Evolutionary conservation across 2,888 invertebrate genomes (phyloP).

Genomic region (Abscondita cerata): DNA sequence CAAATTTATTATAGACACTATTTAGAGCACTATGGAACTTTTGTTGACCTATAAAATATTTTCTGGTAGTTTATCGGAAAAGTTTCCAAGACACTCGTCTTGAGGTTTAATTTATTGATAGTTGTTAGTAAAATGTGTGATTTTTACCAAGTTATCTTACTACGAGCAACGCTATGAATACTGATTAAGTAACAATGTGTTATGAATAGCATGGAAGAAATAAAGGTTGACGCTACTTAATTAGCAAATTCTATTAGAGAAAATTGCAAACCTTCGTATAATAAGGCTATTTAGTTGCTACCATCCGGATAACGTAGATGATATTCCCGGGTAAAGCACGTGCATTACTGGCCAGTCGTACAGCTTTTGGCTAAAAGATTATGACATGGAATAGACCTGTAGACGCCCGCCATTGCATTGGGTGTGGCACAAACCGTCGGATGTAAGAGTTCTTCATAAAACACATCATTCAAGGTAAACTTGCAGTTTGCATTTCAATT

Average conservation of each 20-base stretch:
- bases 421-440: slow-evolving; percentile 41
- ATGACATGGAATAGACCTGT: slow-evolving; percentile 40
- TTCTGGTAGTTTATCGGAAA: background rate
- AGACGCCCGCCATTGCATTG: slow-evolving; percentile 42
- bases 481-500: slow-evolving; percentile 20
- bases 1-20: slow-evolving; percentile 18
- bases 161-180: too few species aligned
- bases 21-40: slow-evolving; percentile 6
- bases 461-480: slow-evolving; percentile 13
- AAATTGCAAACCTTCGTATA: slow-evolving; percentile 35
- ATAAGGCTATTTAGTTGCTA: slow-evolving; percentile 41
- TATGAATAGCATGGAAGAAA: slow-evolving; percentile 15
- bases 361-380: slow-evolving; percentile 34
- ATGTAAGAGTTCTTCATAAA: slow-evolving; percentile 27
- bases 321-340: slow-evolving; percentile 40
- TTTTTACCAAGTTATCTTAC: slow-evolving; percentile 3
- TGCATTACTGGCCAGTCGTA: slow-evolving; percentile 41
- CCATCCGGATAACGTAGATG: slow-evolving; percentile 25
- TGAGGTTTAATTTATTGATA: too few species aligned
- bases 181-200: too few species aligned
- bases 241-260: slow-evolving; percentile 30
- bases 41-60: slow-evolving; percentile 17
- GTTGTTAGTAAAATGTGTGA: too few species aligned
- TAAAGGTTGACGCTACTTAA: slow-evolving; percentile 37
- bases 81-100: too few species aligned